These are phyloP conservation scores for Telmatochromis brachygnathus DNA, from an alignment of 2,113 vertebrate genomes.

Conservation along the genomic window DNA sequence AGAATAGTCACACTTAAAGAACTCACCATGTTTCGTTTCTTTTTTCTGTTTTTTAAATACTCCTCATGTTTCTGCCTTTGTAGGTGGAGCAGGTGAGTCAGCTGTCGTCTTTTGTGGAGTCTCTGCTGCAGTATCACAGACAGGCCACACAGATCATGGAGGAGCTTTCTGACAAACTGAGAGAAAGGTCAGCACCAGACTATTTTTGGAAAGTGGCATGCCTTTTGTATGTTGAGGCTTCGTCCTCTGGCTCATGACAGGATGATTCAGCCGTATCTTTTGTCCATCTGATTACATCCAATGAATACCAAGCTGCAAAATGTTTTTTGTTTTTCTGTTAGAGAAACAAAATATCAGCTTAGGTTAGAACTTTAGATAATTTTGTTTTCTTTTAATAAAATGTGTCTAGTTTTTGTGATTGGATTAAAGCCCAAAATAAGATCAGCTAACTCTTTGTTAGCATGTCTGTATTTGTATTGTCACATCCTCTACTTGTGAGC, in stretches of 20 bases:
- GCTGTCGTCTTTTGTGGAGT: constrained; percentile 86
- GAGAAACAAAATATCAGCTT: background rate
- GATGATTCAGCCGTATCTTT: background rate
- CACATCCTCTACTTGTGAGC: background rate
- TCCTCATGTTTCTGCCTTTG: background rate
- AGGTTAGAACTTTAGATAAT: background rate
- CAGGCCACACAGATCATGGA: constrained; percentile 85
- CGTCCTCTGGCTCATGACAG: background rate
- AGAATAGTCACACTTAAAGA: background rate
- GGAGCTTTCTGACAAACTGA: constrained; percentile 80
- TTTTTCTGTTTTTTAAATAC: background rate
- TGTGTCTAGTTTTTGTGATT: background rate
- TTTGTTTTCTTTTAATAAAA: background rate
- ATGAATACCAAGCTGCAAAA: background rate
- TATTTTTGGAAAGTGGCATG: background rate
- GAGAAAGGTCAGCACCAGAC: constrained; percentile 71
- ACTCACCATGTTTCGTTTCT: background rate
- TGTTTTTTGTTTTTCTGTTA: background rate
- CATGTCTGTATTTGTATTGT: background rate
- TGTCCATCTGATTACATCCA: background rate
- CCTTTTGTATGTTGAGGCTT: background rate
- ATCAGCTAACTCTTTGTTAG: background rate
- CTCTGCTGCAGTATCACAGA: constrained; percentile 89
- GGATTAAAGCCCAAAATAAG: background rate
- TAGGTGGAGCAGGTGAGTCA: constrained; percentile 97